Evolutionary conservation across 2,888 invertebrate genomes (phyloP), one percentile per base, ranked within the genome.

Genomic region (Caenorhabditis sp.): DNA sequence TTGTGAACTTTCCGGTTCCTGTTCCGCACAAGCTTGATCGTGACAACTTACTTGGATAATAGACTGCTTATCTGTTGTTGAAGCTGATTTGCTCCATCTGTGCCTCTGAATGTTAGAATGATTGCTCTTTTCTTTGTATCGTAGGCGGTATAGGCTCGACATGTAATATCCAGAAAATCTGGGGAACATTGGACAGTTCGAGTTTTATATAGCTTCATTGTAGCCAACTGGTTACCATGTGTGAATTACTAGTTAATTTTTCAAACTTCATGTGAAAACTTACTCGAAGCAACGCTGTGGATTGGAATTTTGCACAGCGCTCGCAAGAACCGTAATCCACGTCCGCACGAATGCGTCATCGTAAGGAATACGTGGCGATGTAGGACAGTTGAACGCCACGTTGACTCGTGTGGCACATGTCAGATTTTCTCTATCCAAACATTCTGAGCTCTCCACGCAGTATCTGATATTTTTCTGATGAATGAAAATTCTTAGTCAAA

Each of bases 221-320:
- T 7, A 4, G 31, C 5, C 4, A 31, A 31, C 10, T 31, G 31
- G 10, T 31, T 31, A 10, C 31, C n/a, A n/a, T n/a, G n/a, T 31
- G 31, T 7, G 10, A 31, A 10, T 31, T 7, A 10, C 4, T 10
- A 10, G 31, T 7, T 7, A 4, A 38, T 10, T 38, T 7, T 38
- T 7, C 38, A 38, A 14, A 10, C 10, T 4, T 4, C 31, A 31
- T 7, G 4, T 7, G 4, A 10, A 38, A 10, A 61, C 69, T 61
- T n/a, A 70, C 70, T 65, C 58, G 65, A 70, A 70, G n/a, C 70
- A 70, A 10, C 61, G 26, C 25, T 70, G 65, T 17, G 70, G 70
- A 43, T 70, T 65, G 17, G 61, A 58, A 49, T 62, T 65, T 25
- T 70, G 70, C 27, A 61, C 62, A 0, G 70, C 70, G 8, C 65